A percentile compares a stretch with the other conserved stretches of the same genome.
phyloP scores from a whole-genome alignment of 1,140 invertebrate genomes.

The Drosophila dunni region DNA sequence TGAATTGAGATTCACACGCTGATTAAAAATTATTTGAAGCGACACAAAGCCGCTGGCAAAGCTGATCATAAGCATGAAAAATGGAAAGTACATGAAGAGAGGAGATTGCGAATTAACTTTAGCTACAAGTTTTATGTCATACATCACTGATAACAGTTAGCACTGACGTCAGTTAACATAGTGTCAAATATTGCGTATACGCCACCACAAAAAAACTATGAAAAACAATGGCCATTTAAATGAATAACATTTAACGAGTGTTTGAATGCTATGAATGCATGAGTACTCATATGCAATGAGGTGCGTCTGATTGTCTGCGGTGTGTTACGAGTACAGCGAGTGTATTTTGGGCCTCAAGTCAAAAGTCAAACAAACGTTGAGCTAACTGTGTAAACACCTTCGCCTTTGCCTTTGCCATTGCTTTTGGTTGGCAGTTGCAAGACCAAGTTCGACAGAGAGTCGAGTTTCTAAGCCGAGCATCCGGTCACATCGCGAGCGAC shows the following conservation, averaged over 20 bases:
- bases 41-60: slow-evolving; percentile 43
- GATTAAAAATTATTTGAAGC: slow-evolving; percentile 60
- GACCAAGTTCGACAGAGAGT: slow-evolving; percentile 28
- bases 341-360: slow-evolving; percentile 14
- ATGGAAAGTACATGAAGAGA: slow-evolving; percentile 59
- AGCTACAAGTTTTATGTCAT: slow-evolving; percentile 7
- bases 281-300: slow-evolving; percentile 17
- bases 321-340: neutral
- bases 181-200: slow-evolving; percentile 67
- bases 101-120: neutral
- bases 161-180: slow-evolving; percentile 32
- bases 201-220: slow-evolving; percentile 33
- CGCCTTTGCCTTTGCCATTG: slow-evolving; percentile 20
- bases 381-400: slow-evolving; percentile 63
- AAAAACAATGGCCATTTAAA: slow-evolving; percentile 28
- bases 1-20: slow-evolving; percentile 67
- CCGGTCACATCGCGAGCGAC: slow-evolving; percentile 65
- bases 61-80: slow-evolving; percentile 56
- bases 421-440: slow-evolving; percentile 7
- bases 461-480: slow-evolving; percentile 45
- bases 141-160: slow-evolving; percentile 61
- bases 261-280: neutral
- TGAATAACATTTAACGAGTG: slow-evolving; percentile 29
- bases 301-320: slow-evolving; percentile 12
- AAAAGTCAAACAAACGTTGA: slow-evolving; percentile 42